Evolutionary conservation across 2,113 vertebrate species (phyloP), one percentile per base, ranked within the genome.

Genomic region (Etheostoma cragini): DNA sequence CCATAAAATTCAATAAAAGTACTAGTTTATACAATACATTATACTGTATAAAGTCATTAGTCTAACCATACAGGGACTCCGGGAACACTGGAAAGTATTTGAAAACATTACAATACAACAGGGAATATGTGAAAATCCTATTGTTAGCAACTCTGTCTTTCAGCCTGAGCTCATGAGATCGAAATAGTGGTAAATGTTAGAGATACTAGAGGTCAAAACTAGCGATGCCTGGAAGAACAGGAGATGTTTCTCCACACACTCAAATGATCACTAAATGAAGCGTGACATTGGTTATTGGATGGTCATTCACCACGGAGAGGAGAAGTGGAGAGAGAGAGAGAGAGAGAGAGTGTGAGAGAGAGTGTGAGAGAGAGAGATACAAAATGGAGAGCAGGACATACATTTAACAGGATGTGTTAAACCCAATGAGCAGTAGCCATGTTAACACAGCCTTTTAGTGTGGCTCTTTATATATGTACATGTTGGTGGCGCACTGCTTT

Each of bases 241-340:
- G 79, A 71, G 67, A 85, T 86, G 78, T 79, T 91, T 74, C 80
- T 78, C n/a, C 61, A 65, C 72, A 66, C 81, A 70, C 78, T 60
- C 35, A 66, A 69, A 71, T 49, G 66, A 75, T 84, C 78, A 33
- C 73, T 52, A 91, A 92, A 93, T 93, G 87, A 91, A 81, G 82
- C 76, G 35, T 73, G 80, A 69, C 79, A 76, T 78, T 87, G 82
- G 84, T 65, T 87, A 81, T 53, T 78, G 70, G 83, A 85, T 71
- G 84, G 80, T 64, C 78, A 42, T 45, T 49, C 33, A 53, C 62
- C 52, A 8, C 50, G 78, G 50, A 57, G 75, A 79, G 24, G 67
- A 80, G 64, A 73, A 62, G 47, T 54, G 74, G 58, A 45, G 24
- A 52, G 22, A 75, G 16, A 67, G n/a, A 2, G 17, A 61, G 61